These are phyloP conservation scores for Nymphalis urticae DNA, from an alignment of 2,888 invertebrate genomes.

Conservation along the genomic window DNA sequence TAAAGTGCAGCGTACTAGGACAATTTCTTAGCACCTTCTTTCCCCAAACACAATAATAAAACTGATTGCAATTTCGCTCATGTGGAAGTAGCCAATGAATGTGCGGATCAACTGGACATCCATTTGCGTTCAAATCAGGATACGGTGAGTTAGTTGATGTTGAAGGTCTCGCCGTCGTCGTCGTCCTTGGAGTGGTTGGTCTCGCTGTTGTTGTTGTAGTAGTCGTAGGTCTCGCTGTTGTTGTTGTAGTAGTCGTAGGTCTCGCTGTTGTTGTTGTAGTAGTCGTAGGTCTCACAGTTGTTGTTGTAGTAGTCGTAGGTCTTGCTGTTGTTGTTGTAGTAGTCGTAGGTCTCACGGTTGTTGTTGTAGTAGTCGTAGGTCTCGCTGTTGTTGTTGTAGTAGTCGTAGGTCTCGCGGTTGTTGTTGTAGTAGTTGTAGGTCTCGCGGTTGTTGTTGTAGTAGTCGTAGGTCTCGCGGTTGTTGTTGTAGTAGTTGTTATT, in stretches of 20 bases:
- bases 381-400: slow-evolving; percentile 19
- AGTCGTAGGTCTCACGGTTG: slow-evolving; percentile 24
- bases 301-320: slow-evolving; percentile 6
- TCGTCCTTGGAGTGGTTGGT: slow-evolving; percentile 9
- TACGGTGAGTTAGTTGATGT: slow-evolving; percentile 33
- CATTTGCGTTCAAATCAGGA: slow-evolving; percentile 55
- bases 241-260: slow-evolving; percentile 26
- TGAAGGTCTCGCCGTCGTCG: slow-evolving; percentile 31
- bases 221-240: slow-evolving; percentile 32
- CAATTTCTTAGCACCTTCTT: slow-evolving; percentile 51
- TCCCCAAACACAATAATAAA: slow-evolving; percentile 70
- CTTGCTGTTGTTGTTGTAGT: slow-evolving; percentile 9
- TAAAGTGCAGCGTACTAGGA: slow-evolving; percentile 55
- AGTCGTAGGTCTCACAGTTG: neutral
- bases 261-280: slow-evolving; percentile 19
- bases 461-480: slow-evolving; percentile 9
- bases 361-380: slow-evolving; percentile 26
- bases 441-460: slow-evolving; percentile 10
- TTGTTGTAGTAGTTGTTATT: slow-evolving; percentile 42
- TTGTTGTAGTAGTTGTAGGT: slow-evolving; percentile 6
- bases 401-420: neutral
- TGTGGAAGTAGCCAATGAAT: slow-evolving; percentile 65
- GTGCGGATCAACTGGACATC: slow-evolving; percentile 61
- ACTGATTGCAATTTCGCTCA: slow-evolving; percentile 55
- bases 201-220: slow-evolving; percentile 26